Evolutionary conservation across 2,113 vertebrate species (phyloP), one percentile per base, ranked within the genome.

Genomic region (Rhinoderma darwinii): DNA sequence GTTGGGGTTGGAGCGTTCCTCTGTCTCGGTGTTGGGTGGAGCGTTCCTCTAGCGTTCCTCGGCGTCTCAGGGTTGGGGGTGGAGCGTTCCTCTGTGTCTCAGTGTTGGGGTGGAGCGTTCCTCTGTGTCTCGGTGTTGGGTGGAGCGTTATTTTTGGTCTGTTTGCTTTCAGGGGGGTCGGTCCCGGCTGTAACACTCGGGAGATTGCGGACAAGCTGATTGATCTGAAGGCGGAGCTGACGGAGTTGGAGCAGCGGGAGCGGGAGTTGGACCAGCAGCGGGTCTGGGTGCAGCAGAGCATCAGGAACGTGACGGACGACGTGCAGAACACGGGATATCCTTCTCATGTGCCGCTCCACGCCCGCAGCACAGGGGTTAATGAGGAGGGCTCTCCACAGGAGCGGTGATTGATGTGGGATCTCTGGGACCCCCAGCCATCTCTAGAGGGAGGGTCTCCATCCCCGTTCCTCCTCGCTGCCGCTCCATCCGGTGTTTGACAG

Each of bases 221-320:
- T 0, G 97, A 98, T 88, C 95, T 99, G 91, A 99, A 99, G 94
- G 96, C 97, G 7, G 98, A 99, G 92, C 96, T 99, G 3, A 96
- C 98, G 80, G 97, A 98, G 66, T 93, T 99, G 91, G 97, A 97
- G 85, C 90, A 96, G 70, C 93, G 97, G 84, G 98, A 99, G 27
- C 94, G 95, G 50, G 98, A 99, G 90, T 94, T 99, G 93, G 98
- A 99, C 91, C 97, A 99, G 93, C 98, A 99, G 93, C 96, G 96
- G 90, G 96, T 98, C 91, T 99, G 98, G 98, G 98, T 98, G 88
- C 97, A 99, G 87, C 97, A 99, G 91, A 99, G 98, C 95, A 99
- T 99, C 94, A 97, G 95, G 90, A 99, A 99, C 0, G 97, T 99
- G 82, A 99, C 98, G 0, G 98, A 99, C 32, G 98, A 99, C 15